Percentiles rank a stretch among this genome's conserved stretches.
These are phyloP conservation scores for Channa argus DNA, from an alignment of 2,113 vertebrate species.

Conservation along the genomic window DNA sequence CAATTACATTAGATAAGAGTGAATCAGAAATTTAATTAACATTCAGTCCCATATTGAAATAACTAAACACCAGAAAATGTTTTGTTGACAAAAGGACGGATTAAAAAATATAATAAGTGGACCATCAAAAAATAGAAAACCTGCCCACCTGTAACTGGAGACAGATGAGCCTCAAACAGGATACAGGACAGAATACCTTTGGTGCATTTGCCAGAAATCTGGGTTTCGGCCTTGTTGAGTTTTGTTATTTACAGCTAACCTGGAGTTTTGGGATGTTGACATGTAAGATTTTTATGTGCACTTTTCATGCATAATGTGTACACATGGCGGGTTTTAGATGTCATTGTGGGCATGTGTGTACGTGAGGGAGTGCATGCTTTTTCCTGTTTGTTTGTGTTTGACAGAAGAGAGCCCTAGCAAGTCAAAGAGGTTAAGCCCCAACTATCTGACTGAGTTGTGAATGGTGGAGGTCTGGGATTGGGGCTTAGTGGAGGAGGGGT, in stretches of 20 bases:
- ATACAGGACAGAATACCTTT: slow-evolving; percentile 12
- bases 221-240: slow-evolving; percentile 1
- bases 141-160: slow-evolving; percentile 3
- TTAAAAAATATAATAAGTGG: slow-evolving; percentile 3
- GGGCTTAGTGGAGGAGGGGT: slow-evolving; percentile 68
- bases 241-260: not conserved
- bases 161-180: not conserved
- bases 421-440: slow-evolving; percentile 70
- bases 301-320: slow-evolving; percentile 8
- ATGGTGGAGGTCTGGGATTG: slow-evolving; percentile 67
- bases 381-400: slow-evolving; percentile 72
- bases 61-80: slow-evolving; percentile 28
- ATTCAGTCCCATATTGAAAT: slow-evolving; percentile 10
- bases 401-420: slow-evolving; percentile 49
- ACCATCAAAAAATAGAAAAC: slow-evolving; percentile 23
- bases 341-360: not conserved
- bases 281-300: not conserved
- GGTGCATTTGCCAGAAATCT: not conserved
- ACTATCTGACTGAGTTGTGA: slow-evolving; percentile 67
- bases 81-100: slow-evolving; percentile 33
- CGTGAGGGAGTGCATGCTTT: slow-evolving; percentile 34
- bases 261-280: not conserved
- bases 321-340: not conserved
- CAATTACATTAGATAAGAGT: slow-evolving; percentile 58
- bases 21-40: slow-evolving; percentile 55